A percentile compares a stretch with the other conserved stretches of the same genome.
Conservation (phyloP, 2,113 vertebrate species). For the Tragelaphus imberbis region DNA sequence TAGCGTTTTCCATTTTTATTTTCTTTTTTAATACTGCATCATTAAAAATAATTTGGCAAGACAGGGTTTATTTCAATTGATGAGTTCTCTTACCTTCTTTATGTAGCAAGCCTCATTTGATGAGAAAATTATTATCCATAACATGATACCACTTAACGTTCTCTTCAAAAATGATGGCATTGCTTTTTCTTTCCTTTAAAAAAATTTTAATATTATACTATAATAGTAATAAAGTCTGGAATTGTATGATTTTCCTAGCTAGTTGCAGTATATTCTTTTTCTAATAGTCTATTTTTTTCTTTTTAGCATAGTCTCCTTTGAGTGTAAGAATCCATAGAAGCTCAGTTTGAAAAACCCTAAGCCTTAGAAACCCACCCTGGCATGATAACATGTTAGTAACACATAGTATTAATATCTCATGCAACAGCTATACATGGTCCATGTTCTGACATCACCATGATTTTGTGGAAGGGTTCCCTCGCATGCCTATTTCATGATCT, state of each 20-base stretch:
- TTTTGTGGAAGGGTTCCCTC: constrained; percentile 74
- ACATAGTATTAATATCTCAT: constrained; percentile 73
- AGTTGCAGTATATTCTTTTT: constrained; percentile 53
- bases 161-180: constrained; percentile 48
- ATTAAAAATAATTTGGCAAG: constrained; percentile 72
- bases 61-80: constrained; percentile 60
- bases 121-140: constrained; percentile 69
- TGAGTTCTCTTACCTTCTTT: constrained; percentile 53
- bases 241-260: constrained; percentile 52
- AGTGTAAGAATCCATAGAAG: constrained; percentile 42
- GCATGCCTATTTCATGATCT: constrained; percentile 84
- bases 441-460: constrained; percentile 76
- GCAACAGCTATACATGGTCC: constrained; percentile 76
- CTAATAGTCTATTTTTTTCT: constrained; percentile 42
- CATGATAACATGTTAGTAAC: constrained; percentile 73
- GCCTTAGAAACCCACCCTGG: constrained; percentile 64
- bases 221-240: constrained; percentile 48
- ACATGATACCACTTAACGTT: constrained; percentile 58
- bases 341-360: constrained; percentile 63
- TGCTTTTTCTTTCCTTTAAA: constrained; percentile 47
- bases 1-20: constrained; percentile 54
- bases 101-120: constrained; percentile 47
- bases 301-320: constrained; percentile 46
- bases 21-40: constrained; percentile 40
- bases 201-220: constrained; percentile 21